Conservation (phyloP, 2,113 vertebrate species). For the Xiphorhynchus elegans region DNA sequence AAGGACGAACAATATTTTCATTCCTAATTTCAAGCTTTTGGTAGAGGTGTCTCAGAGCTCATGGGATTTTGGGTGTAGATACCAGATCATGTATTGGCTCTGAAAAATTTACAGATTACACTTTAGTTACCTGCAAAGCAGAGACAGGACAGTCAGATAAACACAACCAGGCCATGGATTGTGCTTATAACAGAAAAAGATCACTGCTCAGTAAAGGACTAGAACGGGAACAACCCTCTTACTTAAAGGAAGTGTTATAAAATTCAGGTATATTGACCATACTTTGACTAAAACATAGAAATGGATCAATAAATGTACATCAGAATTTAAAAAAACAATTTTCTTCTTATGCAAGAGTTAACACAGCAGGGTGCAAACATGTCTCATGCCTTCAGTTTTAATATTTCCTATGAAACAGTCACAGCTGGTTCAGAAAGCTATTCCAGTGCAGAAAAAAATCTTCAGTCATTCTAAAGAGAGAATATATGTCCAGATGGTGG, state of each 20-base stretch:
- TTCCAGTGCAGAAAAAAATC: background rate
- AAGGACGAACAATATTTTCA: background rate
- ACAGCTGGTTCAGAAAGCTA: background rate
- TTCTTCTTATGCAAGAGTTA: background rate
- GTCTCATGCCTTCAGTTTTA: background rate
- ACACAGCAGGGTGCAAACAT: background rate
- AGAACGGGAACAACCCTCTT: background rate
- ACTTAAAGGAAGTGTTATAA: background rate
- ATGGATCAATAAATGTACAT: background rate
- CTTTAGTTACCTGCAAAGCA: background rate
- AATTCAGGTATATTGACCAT: background rate
- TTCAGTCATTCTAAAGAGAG: background rate
- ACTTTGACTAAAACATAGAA: background rate
- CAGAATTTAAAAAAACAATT: background rate
- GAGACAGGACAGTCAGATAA: background rate
- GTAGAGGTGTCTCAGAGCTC: background rate
- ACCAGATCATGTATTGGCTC: background rate
- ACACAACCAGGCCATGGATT: background rate
- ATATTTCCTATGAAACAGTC: background rate
- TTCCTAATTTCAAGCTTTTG: background rate
- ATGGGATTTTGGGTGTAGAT: background rate
- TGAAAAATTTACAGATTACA: background rate
- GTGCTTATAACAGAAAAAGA: background rate
- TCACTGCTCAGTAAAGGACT: background rate
- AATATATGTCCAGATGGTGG: accelerated